Conservation (phyloP, 2,113 vertebrate genomes). For the Acrocephalus kingi region DNA sequence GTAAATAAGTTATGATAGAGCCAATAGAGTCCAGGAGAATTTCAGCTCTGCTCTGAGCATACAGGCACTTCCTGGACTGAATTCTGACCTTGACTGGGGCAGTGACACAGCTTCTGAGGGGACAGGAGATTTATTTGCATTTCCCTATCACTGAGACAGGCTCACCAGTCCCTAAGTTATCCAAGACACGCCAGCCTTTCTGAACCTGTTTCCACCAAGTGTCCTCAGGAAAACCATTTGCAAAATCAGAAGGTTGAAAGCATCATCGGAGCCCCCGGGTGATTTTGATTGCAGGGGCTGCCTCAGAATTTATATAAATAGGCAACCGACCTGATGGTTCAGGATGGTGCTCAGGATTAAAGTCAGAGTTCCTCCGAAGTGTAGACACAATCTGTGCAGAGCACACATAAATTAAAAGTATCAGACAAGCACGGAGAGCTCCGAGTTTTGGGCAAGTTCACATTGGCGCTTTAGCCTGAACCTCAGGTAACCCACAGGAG, state of each 20-base stretch:
- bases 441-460: neutral
- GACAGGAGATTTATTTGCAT: neutral
- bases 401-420: neutral
- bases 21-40: neutral
- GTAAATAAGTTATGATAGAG: neutral
- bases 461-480: neutral
- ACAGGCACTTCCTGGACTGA: neutral
- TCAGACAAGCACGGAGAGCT: neutral
- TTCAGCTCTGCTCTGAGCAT: neutral
- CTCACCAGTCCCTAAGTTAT: neutral
- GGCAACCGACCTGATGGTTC: rapidly evolving
- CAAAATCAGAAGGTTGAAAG: neutral
- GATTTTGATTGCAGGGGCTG: neutral
- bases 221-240: neutral
- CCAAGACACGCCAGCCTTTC: neutral
- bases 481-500: neutral
- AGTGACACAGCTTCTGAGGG: neutral
- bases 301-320: neutral
- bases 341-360: neutral
- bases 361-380: neutral
- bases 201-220: neutral
- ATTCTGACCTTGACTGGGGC: neutral
- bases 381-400: neutral
- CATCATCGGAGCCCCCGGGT: neutral
- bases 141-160: neutral